Evolutionary conservation across 2,797 vertebrate genomes (phyloP).

Genomic region (Eulemur mongoz): DNA sequence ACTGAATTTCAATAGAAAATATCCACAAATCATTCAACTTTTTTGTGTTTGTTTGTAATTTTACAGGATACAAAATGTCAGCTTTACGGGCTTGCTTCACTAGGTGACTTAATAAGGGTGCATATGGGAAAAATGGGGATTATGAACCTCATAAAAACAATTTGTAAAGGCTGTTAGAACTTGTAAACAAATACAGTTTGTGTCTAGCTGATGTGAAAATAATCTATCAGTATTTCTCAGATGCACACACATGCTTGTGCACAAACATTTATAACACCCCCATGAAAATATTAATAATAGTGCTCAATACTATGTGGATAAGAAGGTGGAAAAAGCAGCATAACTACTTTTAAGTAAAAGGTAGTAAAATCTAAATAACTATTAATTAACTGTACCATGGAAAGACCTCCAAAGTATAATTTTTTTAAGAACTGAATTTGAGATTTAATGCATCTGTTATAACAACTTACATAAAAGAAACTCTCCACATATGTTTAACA

Average conservation of each 20-base stretch:
- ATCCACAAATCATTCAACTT: neutral
- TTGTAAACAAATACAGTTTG: neutral
- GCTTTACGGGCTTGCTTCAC: too few species aligned
- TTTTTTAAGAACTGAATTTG: slow-evolving; percentile 43
- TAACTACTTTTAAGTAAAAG: slow-evolving; percentile 9
- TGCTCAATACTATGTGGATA: neutral
- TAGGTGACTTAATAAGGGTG: too few species aligned
- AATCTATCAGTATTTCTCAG: neutral
- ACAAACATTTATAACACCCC: neutral
- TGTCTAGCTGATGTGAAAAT: neutral
- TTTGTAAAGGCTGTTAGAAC: neutral
- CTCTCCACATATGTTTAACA: neutral
- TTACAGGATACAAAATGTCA: too few species aligned
- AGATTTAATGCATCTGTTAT: slow-evolving; percentile 29
- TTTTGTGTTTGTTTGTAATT: neutral
- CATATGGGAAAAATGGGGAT: too few species aligned
- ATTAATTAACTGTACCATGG: neutral
- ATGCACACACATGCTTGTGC: neutral
- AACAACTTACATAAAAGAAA: neutral
- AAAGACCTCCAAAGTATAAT: neutral
- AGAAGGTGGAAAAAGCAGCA: neutral
- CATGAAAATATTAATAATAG: neutral
- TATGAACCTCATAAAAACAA: neutral
- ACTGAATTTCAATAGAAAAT: neutral
- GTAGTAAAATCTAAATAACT: neutral